A percentile compares a stretch with the other conserved stretches of the same genome.
Evolutionary conservation across 2,888 invertebrate species (phyloP).

Genomic region (Mythimna albipuncta): DNA sequence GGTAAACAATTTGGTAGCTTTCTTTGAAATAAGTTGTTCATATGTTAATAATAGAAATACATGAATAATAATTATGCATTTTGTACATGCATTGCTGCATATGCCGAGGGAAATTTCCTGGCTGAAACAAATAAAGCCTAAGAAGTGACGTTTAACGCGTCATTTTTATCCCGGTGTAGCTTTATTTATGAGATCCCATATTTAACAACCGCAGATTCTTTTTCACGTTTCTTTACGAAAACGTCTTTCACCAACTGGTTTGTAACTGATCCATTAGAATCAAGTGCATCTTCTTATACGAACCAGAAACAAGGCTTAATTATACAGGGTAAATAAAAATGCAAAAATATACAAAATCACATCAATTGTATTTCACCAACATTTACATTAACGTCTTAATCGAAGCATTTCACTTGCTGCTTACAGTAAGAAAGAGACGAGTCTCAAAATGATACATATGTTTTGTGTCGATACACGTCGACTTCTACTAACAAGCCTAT

Average conservation of each 20-base stretch:
- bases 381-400: conserved; percentile 89
- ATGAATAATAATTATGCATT: too few species aligned
- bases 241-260: not conserved
- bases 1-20: not conserved
- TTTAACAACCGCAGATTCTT: not conserved
- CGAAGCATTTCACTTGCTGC: conserved; percentile 88
- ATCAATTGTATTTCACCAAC: conserved; percentile 91
- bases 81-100: too few species aligned
- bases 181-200: not conserved
- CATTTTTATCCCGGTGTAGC: not conserved
- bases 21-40: not conserved
- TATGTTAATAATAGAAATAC: too few species aligned
- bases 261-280: not conserved
- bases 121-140: not conserved
- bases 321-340: conserved; percentile 77
- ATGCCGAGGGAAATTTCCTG: not conserved
- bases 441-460: conserved; percentile 80
- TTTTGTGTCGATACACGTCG: conserved; percentile 75
- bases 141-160: not conserved
- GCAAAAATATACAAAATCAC: conserved; percentile 86
- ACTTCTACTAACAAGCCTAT: conserved; percentile 87
- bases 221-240: not conserved
- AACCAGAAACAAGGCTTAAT: not conserved
- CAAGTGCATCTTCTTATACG: not conserved
- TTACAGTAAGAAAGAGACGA: conserved; percentile 87